These are phyloP conservation scores for Aphelocoma coerulescens DNA, from an alignment of 2,113 vertebrate species.

Conservation along the genomic window DNA sequence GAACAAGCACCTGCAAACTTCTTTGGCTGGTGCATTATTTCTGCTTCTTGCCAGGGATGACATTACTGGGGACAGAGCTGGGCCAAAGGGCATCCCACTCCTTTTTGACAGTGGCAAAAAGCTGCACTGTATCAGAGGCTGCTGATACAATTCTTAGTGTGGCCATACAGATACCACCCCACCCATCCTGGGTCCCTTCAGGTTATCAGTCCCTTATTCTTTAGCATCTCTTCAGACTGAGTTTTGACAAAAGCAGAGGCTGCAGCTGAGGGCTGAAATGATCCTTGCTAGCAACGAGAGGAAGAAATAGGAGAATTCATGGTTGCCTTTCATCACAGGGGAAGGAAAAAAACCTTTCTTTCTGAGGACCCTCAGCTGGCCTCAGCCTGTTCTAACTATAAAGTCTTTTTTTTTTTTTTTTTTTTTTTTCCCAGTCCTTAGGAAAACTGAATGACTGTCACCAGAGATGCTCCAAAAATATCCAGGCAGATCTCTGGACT, in stretches of 20 bases:
- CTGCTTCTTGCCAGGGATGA: not conserved
- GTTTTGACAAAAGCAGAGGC: not conserved
- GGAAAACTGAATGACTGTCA: not conserved
- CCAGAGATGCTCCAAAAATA: slow-evolving; percentile 40
- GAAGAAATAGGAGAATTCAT: not conserved
- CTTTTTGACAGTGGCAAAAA: not conserved
- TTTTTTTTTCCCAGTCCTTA: not conserved
- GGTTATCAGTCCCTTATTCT: not conserved
- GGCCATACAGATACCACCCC: not conserved
- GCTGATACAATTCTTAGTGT: not conserved
- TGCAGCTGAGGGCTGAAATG: not conserved
- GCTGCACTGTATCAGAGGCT: not conserved
- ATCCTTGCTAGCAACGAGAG: fast-evolving
- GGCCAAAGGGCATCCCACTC: not conserved
- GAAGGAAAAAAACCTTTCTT: not conserved
- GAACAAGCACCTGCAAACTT: not conserved
- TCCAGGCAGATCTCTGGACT: not conserved
- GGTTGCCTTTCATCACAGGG: not conserved
- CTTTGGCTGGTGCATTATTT: not conserved
- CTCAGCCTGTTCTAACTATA: not conserved
- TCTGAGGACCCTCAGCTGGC: not conserved
- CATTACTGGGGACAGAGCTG: not conserved
- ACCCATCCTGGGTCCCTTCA: not conserved
- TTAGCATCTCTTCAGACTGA: not conserved
- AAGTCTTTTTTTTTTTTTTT: not conserved